These are phyloP conservation scores for Clitarchus hookeri DNA, from an alignment of 2,888 invertebrate genomes.

Conservation along the genomic window DNA sequence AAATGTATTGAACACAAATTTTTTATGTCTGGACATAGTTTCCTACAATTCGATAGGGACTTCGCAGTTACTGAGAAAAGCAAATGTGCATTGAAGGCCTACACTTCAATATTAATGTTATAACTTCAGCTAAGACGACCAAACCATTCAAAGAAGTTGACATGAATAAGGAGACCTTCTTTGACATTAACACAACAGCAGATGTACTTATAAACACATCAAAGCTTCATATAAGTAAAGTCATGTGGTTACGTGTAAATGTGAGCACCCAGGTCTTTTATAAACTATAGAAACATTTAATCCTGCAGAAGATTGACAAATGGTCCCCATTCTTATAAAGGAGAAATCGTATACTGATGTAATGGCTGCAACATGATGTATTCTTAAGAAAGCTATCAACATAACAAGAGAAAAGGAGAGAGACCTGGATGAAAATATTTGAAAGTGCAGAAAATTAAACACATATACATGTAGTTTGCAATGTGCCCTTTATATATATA, in stretches of 20 bases:
- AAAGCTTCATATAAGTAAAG: neutral
- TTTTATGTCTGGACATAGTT: neutral
- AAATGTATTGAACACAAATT: neutral
- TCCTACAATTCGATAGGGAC: neutral
- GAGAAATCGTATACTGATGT: neutral
- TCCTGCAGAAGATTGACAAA: neutral
- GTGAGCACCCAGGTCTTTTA: neutral
- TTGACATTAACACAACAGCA: no score
- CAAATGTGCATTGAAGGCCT: neutral
- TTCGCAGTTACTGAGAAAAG: neutral
- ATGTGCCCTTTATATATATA: no score
- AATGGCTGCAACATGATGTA: neutral
- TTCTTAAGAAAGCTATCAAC: neutral
- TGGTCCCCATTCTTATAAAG: slow-evolving; percentile 16
- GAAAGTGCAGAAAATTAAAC: neutral
- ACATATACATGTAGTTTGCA: no score
- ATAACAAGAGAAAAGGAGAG: neutral
- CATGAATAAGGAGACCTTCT: no score
- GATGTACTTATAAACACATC: slow-evolving; percentile 6
- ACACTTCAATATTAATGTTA: neutral
- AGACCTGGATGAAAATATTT: neutral
- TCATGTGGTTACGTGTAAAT: neutral
- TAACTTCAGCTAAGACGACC: neutral
- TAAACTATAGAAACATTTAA: neutral
- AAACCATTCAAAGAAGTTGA: neutral